Percentiles rank a stretch among this genome's conserved stretches.
phyloP scores from a whole-genome alignment of 2,797 vertebrate species.

The Melanotaenia pygmaea region DNA sequence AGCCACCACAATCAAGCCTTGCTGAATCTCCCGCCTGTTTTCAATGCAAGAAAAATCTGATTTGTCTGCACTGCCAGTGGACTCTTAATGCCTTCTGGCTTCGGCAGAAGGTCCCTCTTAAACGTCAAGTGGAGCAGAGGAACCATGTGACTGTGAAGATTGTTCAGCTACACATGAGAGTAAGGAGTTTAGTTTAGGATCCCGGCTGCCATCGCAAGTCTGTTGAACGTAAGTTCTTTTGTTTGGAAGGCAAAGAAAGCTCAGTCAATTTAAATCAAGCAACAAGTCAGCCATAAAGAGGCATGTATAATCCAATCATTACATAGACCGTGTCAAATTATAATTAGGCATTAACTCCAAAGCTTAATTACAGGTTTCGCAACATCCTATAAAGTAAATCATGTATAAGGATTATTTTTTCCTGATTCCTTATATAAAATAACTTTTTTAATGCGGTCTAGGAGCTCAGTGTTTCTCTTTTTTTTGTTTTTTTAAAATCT shows the following conservation, averaged over 20 bases:
- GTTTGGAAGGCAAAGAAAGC: neutral
- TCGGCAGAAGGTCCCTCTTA: conserved; percentile 24
- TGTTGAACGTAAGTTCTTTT: neutral
- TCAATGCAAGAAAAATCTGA: conserved; percentile 30
- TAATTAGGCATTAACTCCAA: neutral
- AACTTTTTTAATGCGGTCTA: neutral
- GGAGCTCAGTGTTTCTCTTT: neutral
- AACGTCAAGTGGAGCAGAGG: conserved; percentile 5
- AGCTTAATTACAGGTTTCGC: too few species aligned
- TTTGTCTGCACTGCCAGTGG: conserved; percentile 13
- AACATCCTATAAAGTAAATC: too few species aligned
- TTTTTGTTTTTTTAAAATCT: too few species aligned
- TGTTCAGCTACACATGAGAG: conserved; percentile 4
- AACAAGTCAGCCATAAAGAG: neutral
- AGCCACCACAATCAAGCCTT: neutral
- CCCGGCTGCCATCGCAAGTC: neutral
- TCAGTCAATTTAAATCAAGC: neutral
- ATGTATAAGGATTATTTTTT: neutral
- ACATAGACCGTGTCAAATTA: neutral
- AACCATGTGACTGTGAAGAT: conserved; percentile 43
- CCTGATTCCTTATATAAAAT: neutral
- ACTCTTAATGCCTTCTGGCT: conserved; percentile 21
- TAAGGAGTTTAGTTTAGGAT: conserved; percentile 8
- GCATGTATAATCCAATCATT: neutral
- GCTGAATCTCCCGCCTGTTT: conserved; percentile 12